Evolutionary conservation across 2,113 vertebrate genomes (phyloP).

Genomic region (Taurulus bubalis): DNA sequence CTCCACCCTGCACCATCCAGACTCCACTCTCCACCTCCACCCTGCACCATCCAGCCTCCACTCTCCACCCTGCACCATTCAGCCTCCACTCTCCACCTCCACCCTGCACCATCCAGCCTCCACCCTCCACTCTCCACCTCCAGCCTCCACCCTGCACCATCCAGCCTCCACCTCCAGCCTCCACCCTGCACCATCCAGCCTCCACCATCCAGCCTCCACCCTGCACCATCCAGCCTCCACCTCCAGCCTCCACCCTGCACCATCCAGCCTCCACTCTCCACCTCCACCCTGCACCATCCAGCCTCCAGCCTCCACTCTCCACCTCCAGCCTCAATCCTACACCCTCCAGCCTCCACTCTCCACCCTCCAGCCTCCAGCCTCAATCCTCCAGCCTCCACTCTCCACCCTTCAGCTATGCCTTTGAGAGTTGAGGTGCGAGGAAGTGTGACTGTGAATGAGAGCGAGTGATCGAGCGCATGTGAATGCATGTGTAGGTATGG

Average conservation of each 20-base stretch:
- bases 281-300: no score
- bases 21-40: not conserved
- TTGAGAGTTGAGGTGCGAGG: constrained; percentile 57
- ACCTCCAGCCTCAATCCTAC: no score
- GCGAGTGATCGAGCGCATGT: constrained; percentile 14
- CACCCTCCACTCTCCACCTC: not conserved
- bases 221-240: not conserved
- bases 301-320: no score
- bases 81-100: not conserved
- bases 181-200: no score
- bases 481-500: constrained; percentile 8
- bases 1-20: constrained; percentile 5
- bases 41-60: not conserved
- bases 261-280: no score
- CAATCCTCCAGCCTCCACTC: no score
- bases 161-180: no score
- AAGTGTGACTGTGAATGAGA: constrained; percentile 41
- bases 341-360: no score
- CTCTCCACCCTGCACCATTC: no score
- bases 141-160: not conserved
- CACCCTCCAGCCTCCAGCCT: no score
- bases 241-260: not conserved
- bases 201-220: no score
- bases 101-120: not conserved
- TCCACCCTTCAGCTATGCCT: constrained; percentile 21